Conservation (phyloP, 1,140 invertebrate genomes). For the Atopsyche davidsoni region DNA sequence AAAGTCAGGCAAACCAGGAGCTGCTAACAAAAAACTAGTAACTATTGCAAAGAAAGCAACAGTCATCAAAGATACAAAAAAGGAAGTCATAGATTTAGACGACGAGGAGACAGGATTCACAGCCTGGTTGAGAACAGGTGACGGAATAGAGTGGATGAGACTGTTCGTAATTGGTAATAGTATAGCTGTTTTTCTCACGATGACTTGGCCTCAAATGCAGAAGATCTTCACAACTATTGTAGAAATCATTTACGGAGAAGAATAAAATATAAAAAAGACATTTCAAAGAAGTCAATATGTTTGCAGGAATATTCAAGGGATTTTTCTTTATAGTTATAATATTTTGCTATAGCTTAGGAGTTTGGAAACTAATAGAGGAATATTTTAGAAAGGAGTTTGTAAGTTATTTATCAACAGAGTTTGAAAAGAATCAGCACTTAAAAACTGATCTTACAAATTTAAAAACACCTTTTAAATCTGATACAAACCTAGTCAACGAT, state of each 20-base stretch:
- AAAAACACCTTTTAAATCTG: neutral
- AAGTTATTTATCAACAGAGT: conserved; percentile 39
- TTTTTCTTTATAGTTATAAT: conserved; percentile 43
- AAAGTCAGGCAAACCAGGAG: conserved; percentile 11
- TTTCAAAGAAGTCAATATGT: conserved; percentile 33
- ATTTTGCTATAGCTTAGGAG: conserved; percentile 46
- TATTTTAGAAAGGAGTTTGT: conserved; percentile 50
- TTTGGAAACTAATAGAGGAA: conserved; percentile 49
- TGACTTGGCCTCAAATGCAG: conserved; percentile 51
- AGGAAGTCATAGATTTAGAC: conserved; percentile 22
- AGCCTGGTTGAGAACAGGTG: conserved; percentile 50
- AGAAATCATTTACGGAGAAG: conserved; percentile 38
- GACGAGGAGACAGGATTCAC: conserved; percentile 45
- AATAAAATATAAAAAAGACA: conserved; percentile 24
- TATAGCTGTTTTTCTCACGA: conserved; percentile 48
- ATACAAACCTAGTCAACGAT: neutral
- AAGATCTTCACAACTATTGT: conserved; percentile 37
- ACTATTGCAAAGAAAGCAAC: conserved; percentile 18
- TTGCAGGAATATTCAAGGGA: conserved; percentile 38
- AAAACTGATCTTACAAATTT: conserved; percentile 16
- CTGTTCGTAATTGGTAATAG: conserved; percentile 55
- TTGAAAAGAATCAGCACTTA: conserved; percentile 38
- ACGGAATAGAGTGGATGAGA: conserved; percentile 52
- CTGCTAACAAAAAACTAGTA: conserved; percentile 15
- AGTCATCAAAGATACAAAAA: conserved; percentile 12